Evolutionary conservation across 1,140 invertebrate genomes (phyloP), one percentile per base, ranked within the genome.

Genomic region (Camponotus floridanus): DNA sequence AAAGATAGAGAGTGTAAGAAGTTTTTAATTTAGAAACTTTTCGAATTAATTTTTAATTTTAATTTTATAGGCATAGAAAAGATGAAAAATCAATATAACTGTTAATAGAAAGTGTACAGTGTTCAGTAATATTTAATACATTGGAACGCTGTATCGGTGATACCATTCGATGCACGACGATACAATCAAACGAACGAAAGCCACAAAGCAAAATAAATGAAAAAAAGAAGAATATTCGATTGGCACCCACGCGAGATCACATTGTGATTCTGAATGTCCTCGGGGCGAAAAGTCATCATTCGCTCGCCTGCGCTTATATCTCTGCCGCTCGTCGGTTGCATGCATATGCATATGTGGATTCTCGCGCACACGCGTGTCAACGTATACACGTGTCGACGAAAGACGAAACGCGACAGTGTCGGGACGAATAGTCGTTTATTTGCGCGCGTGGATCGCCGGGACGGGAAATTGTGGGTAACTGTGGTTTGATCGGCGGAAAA

Each of bases 271-370:
- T 15, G 26, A 18, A 45, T 73, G 61, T 83, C 31, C 55, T 74
- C 55, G 26, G 31, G 55, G 26, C 68, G 55, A 61, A 61, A 74
- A 73, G 55, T 62, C 68, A 80, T 70, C 64, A 67, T 26, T 3
- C 48, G 48, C 15, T 51, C 39, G 18, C 42, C 42, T n/a, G 76
- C 51, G 48, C 36, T 74, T 83, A 70, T 42, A 61, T 83, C 61
- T n/a, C 39, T 8, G 39, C 67, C 36, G 13, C 33, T 83, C 21
- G 39, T 26, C 4, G 33, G 8, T 55, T 26, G 65, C 67, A 73
- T 81, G 51, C 79, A 83, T 83, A 83, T 83, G 55, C 39, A 83
- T 73, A 83, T 26, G 8, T 18, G 9, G 21, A 36, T 39, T 31
- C 11, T 3, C 79, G 65, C 7, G 55, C 39, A 48, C 8, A 55